phyloP scores from a whole-genome alignment of 2,888 invertebrate genomes.

The Agriotes lineatus region DNA sequence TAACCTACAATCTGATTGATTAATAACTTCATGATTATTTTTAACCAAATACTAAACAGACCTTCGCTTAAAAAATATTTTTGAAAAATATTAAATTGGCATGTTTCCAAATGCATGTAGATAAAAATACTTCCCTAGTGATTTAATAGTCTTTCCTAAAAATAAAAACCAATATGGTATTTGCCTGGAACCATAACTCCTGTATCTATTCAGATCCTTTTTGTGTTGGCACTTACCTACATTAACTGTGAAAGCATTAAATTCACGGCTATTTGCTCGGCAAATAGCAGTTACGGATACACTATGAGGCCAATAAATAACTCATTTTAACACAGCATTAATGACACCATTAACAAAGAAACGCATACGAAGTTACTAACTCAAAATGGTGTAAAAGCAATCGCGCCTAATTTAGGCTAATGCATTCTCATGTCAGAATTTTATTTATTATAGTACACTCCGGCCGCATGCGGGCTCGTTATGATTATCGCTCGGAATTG shows the following conservation, averaged over 20 bases:
- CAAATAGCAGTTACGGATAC: neutral
- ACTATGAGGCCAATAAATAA: constrained; percentile 33
- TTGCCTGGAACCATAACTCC: too few species aligned
- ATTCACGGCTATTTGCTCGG: neutral
- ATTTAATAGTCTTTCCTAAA: too few species aligned
- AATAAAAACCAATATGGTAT: too few species aligned
- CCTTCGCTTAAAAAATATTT: too few species aligned
- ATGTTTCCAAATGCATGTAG: too few species aligned
- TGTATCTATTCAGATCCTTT: neutral
- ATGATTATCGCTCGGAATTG: constrained; percentile 36
- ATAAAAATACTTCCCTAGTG: too few species aligned
- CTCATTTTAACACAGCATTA: constrained; percentile 23
- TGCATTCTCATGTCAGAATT: constrained; percentile 45
- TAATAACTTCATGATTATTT: too few species aligned
- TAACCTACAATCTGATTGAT: too few species aligned
- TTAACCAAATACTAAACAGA: too few species aligned
- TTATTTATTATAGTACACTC: constrained; percentile 45
- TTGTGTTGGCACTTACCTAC: neutral
- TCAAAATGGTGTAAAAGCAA: constrained; percentile 45
- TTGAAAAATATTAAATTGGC: too few species aligned
- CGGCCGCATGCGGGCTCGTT: constrained; percentile 42
- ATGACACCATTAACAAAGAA: constrained; percentile 34
- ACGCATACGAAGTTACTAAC: constrained; percentile 28
- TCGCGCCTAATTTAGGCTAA: constrained; percentile 40
- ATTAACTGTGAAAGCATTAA: neutral